Evolutionary conservation across 2,797 vertebrate genomes (phyloP).

Genomic region (Thunnus albacares): DNA sequence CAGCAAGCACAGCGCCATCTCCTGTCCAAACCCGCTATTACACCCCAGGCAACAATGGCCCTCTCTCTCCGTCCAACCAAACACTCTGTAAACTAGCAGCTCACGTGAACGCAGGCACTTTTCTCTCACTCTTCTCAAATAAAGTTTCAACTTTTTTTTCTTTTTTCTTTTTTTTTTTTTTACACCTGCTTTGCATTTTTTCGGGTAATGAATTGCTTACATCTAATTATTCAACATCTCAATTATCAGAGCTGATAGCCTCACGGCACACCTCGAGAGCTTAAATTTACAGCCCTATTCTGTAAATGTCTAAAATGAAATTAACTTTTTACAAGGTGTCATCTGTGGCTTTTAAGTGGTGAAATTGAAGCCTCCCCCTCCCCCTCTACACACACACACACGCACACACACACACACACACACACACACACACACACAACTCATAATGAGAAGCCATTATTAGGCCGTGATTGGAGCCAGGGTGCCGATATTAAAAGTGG

Average conservation of each 20-base stretch:
- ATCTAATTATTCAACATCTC: slow-evolving; percentile 81
- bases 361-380: slow-evolving; percentile 69
- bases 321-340: slow-evolving; percentile 86
- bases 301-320: slow-evolving; percentile 84
- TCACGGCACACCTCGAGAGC: slow-evolving; percentile 63
- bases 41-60: slow-evolving; percentile 58
- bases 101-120: slow-evolving; percentile 33
- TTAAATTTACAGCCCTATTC: slow-evolving; percentile 81
- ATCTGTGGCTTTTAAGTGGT: slow-evolving; percentile 83
- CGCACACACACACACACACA: slow-evolving; percentile 27
- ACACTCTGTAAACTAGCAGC: background rate
- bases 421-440: slow-evolving; percentile 45
- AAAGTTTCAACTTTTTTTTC: slow-evolving; percentile 17
- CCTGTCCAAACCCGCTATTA: slow-evolving; percentile 63
- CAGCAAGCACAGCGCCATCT: slow-evolving; percentile 82
- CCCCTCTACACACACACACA: slow-evolving; percentile 8
- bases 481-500: slow-evolving; percentile 86
- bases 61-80: too few species aligned
- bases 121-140: slow-evolving; percentile 32
- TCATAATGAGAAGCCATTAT: slow-evolving; percentile 85
- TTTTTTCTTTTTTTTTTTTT: background rate
- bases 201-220: slow-evolving; percentile 71
- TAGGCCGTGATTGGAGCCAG: slow-evolving; percentile 81
- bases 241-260: slow-evolving; percentile 76
- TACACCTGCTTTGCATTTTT: slow-evolving; percentile 64